Conservation (phyloP, 2,113 vertebrate species). For the Daboia siamensis region DNA sequence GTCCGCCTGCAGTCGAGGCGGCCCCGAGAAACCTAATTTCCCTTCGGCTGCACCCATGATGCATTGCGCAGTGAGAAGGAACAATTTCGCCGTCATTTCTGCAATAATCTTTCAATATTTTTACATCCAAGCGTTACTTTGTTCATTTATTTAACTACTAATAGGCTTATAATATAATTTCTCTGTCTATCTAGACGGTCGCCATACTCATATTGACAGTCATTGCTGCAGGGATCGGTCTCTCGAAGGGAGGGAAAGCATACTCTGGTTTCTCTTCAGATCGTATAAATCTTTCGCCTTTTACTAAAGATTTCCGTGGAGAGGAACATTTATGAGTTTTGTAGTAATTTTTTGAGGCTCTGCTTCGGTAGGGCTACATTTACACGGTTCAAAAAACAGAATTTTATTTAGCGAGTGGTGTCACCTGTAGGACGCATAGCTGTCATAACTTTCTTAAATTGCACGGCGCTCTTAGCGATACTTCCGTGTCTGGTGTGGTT, state of each 20-base stretch:
- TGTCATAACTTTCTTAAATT: background rate
- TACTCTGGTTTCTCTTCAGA: conserved; percentile 61
- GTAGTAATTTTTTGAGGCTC: conserved; percentile 56
- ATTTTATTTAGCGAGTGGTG: too few species aligned
- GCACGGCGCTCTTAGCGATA: too few species aligned
- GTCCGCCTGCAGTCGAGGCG: background rate
- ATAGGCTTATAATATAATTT: fast-evolving
- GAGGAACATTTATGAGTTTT: conserved; percentile 55
- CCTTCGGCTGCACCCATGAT: background rate
- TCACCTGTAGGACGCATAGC: fast-evolving
- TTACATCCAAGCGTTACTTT: background rate
- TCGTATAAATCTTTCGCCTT: conserved; percentile 62
- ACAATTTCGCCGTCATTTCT: background rate
- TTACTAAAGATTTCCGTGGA: conserved; percentile 65
- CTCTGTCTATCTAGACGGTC: background rate
- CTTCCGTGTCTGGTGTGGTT: too few species aligned
- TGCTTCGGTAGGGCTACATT: fast-evolving
- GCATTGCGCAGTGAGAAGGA: background rate
- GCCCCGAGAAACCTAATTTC: background rate
- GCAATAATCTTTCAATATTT: background rate
- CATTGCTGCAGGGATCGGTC: background rate
- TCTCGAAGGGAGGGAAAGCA: fast-evolving
- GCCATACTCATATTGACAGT: fast-evolving
- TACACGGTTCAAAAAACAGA: fast-evolving
- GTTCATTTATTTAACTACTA: fast-evolving